Percentiles rank a stretch among this genome's conserved stretches.
These are phyloP conservation scores for Tychaedon coryphoeus DNA, from an alignment of 2,113 vertebrate genomes.

Conservation along the genomic window DNA sequence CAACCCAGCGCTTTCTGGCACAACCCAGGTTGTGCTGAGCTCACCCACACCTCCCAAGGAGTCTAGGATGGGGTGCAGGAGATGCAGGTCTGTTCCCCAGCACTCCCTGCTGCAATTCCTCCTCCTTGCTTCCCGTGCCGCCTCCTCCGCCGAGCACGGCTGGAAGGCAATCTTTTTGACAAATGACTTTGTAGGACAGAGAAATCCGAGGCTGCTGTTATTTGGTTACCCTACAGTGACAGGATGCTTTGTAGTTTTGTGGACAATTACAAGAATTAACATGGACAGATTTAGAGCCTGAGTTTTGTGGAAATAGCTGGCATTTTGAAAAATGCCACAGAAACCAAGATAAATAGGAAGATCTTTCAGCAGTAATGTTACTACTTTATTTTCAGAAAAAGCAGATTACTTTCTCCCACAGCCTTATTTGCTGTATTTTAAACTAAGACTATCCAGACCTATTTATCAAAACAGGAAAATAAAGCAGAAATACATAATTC, in stretches of 20 bases:
- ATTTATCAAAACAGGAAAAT: background rate
- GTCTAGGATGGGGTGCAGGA: background rate
- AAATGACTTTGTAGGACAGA: background rate
- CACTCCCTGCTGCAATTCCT: background rate
- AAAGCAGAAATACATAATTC: background rate
- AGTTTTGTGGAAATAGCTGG: background rate
- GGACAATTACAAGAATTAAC: slow-evolving; percentile 14
- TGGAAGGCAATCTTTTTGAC: background rate
- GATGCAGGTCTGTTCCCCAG: background rate
- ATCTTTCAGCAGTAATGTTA: background rate
- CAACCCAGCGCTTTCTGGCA: background rate
- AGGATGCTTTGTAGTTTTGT: background rate
- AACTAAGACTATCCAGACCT: background rate
- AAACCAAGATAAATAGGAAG: background rate
- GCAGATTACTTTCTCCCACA: background rate
- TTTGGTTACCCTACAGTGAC: slow-evolving; percentile 11
- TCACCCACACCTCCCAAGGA: rapidly evolving
- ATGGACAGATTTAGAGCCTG: slow-evolving; percentile 14
- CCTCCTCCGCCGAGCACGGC: rapidly evolving
- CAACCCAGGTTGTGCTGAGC: rapidly evolving
- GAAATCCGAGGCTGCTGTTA: background rate
- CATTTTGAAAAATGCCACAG: background rate
- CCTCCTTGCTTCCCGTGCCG: rapidly evolving
- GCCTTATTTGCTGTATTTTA: background rate
- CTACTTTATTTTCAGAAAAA: background rate